Evolutionary conservation across 2,113 vertebrate species (phyloP).

Genomic region (Elgaria multicarinata): DNA sequence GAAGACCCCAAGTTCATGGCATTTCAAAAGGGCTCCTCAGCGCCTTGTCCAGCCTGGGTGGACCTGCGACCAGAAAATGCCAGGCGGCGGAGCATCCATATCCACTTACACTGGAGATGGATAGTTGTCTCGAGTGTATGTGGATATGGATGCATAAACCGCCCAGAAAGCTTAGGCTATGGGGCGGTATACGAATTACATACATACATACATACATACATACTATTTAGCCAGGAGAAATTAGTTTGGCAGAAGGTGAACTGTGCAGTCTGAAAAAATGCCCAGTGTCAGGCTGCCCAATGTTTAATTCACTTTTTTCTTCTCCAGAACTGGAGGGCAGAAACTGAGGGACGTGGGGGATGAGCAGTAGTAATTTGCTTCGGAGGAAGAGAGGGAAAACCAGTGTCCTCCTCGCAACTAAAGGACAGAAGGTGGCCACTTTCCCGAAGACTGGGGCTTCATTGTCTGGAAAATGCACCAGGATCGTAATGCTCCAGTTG

Average conservation of each 20-base stretch:
- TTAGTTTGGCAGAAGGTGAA: too few relatives aligned
- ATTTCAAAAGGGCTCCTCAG: conserved; percentile 71
- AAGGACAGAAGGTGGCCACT: neutral
- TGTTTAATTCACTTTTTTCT: neutral
- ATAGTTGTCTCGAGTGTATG: too few relatives aligned
- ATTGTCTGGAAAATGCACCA: neutral
- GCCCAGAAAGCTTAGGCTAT: too few relatives aligned
- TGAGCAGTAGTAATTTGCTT: neutral
- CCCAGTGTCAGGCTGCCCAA: neutral
- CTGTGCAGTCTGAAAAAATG: neutral
- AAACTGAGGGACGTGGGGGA: neutral
- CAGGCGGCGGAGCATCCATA: conserved; percentile 13
- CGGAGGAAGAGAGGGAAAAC: too few relatives aligned
- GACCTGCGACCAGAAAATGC: conserved; percentile 62
- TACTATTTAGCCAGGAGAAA: neutral
- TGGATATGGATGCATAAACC: too few relatives aligned
- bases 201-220: too few relatives aligned
- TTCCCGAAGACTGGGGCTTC: neutral
- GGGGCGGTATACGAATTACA: too few relatives aligned
- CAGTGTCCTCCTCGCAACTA: too few relatives aligned
- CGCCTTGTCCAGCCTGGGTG: conserved; percentile 55
- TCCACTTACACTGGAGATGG: too few relatives aligned
- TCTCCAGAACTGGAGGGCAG: neutral
- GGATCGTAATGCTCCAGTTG: neutral
- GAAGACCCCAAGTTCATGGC: conserved; percentile 82